phyloP scores from a whole-genome alignment of 2,888 invertebrate genomes.

The Drosophila suboccidentalis region DNA sequence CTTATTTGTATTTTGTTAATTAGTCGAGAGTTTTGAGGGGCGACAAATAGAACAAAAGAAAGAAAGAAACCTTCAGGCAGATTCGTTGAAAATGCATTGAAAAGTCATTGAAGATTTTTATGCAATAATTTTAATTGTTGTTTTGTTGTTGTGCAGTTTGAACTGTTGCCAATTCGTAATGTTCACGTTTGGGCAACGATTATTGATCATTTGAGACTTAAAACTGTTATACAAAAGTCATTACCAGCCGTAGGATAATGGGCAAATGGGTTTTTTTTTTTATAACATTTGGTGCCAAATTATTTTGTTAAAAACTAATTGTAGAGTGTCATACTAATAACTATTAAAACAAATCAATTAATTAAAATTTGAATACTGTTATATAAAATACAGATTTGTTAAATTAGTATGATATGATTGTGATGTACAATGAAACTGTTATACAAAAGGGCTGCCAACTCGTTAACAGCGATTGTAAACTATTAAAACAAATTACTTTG shows the following conservation, averaged over 20 bases:
- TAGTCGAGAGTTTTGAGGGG: constrained; percentile 24
- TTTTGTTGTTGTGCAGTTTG: constrained; percentile 32
- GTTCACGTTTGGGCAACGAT: constrained; percentile 15
- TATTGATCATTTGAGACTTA: constrained; percentile 12
- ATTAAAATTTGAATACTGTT: not conserved
- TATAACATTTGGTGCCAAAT: not conserved
- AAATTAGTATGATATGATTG: too few species aligned
- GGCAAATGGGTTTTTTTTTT: not conserved
- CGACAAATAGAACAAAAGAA: constrained; percentile 13
- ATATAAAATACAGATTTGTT: too few species aligned
- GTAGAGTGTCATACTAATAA: not conserved
- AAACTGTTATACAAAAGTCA: constrained; percentile 33
- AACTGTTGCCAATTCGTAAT: constrained; percentile 38
- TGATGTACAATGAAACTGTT: too few species aligned
- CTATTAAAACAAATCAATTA: not conserved
- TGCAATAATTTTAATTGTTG: constrained; percentile 35
- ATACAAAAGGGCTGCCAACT: too few species aligned
- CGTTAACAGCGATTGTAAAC: too few species aligned
- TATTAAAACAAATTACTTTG: too few species aligned
- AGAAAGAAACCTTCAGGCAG: constrained; percentile 37
- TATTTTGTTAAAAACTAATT: too few species aligned
- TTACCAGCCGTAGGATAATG: not conserved
- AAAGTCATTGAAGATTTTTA: constrained; percentile 53
- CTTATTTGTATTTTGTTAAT: constrained; percentile 32
- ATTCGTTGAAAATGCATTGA: constrained; percentile 27